phyloP scores from a whole-genome alignment of 2,113 vertebrate species.

The Plestiodon gilberti region DNA sequence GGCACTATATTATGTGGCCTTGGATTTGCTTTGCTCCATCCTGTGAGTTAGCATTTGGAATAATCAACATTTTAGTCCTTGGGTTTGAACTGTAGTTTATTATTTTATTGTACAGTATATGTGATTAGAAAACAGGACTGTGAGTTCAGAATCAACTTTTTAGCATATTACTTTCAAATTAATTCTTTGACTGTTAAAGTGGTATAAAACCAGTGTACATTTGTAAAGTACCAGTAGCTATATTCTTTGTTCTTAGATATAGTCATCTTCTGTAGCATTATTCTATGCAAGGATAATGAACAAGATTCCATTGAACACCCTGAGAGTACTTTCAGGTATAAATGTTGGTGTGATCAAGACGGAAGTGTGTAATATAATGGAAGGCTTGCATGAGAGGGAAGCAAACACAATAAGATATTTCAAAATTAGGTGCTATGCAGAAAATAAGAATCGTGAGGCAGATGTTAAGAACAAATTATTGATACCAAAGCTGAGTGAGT shows the following conservation, averaged over 20 bases:
- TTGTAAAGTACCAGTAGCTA: not conserved
- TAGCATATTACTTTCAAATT: not conserved
- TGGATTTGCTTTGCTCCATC: not conserved
- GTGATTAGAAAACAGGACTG: not conserved
- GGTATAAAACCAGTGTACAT: too few relatives aligned
- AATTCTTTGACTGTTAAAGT: not conserved
- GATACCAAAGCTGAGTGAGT: constrained; percentile 45
- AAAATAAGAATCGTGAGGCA: constrained; percentile 66
- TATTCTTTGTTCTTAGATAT: not conserved
- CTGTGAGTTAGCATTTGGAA: not conserved
- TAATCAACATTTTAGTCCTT: not conserved
- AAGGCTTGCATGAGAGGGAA: constrained; percentile 44
- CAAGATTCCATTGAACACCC: not conserved
- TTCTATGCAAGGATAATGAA: not conserved
- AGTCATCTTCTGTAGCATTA: not conserved
- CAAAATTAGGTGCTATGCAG: constrained; percentile 53
- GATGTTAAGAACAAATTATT: constrained; percentile 64
- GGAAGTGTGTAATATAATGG: constrained; percentile 26
- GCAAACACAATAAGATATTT: constrained; percentile 60
- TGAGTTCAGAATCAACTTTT: not conserved
- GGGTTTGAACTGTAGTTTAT: not conserved
- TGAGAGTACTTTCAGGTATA: not conserved
- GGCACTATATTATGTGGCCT: not conserved
- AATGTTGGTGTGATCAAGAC: constrained; percentile 32
- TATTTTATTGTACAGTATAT: not conserved